phyloP scores from a whole-genome alignment of 2,797 vertebrate species.

The Geotrypetes seraphini region DNA sequence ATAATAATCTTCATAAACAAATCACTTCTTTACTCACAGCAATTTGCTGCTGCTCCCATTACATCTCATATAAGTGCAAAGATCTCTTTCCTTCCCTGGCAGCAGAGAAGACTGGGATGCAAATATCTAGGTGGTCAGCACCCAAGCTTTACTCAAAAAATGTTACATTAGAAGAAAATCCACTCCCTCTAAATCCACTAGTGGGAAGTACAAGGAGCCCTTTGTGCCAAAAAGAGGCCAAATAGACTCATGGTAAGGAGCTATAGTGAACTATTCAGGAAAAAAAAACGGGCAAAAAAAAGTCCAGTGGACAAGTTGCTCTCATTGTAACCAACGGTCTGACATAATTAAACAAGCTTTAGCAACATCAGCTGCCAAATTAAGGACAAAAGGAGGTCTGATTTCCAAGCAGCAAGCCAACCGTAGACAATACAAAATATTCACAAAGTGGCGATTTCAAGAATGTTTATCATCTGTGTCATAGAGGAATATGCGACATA shows the following conservation, averaged over 20 bases:
- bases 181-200: constrained; percentile 54
- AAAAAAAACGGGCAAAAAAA: constrained; percentile 30
- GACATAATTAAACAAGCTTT: constrained; percentile 45
- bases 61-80: too few relatives aligned
- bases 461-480: constrained; percentile 48
- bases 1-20: constrained; percentile 4
- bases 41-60: too few relatives aligned
- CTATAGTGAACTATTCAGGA: constrained; percentile 45
- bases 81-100: constrained; percentile 27
- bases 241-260: constrained; percentile 46
- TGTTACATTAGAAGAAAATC: constrained; percentile 39
- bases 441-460: constrained; percentile 43
- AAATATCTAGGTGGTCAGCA: too few relatives aligned
- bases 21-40: too few relatives aligned
- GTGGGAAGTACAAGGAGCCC: constrained; percentile 56
- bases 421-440: constrained; percentile 43
- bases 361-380: constrained; percentile 45
- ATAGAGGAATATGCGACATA: constrained; percentile 17
- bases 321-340: constrained; percentile 49
- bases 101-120: too few relatives aligned
- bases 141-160: too few relatives aligned
- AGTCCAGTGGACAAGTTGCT: constrained; percentile 33
- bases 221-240: constrained; percentile 45
- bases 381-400: constrained; percentile 49
- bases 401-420: constrained; percentile 31